Conservation (phyloP, 1,140 invertebrate genomes). For the Tetramorium parvispinum region DNA sequence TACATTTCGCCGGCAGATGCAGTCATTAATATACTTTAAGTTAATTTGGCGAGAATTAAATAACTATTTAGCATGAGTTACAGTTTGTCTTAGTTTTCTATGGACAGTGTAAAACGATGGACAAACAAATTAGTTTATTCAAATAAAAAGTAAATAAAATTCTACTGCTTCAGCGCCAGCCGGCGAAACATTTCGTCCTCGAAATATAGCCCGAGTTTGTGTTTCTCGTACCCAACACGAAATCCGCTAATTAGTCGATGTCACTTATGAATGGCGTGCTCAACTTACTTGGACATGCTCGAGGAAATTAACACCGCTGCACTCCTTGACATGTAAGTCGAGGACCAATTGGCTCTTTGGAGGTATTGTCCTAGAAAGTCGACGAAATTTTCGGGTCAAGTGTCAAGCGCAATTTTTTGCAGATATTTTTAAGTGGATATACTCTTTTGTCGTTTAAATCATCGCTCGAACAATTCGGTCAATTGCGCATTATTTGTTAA, state of each 20-base stretch:
- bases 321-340: constrained; percentile 91
- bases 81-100: not conserved
- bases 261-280: constrained; percentile 41
- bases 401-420: not conserved
- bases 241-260: constrained; percentile 56
- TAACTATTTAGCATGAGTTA: constrained; percentile 31
- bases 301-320: constrained; percentile 94
- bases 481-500: constrained; percentile 36
- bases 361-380: constrained; percentile 89
- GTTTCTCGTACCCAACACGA: not conserved
- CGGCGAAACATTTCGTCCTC: not conserved
- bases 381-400: constrained; percentile 46
- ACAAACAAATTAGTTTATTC: constrained; percentile 2
- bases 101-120: not conserved
- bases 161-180: not conserved
- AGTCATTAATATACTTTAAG: constrained; percentile 38
- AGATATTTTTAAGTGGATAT: constrained; percentile 21
- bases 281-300: constrained; percentile 94
- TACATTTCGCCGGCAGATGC: not conserved
- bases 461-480: not conserved
- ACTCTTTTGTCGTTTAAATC: constrained; percentile 6
- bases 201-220: not conserved
- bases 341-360: constrained; percentile 90
- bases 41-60: constrained; percentile 30
- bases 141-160: constrained; percentile 28